A percentile compares a stretch with the other conserved stretches of the same genome.
Evolutionary conservation across 2,888 invertebrate species (phyloP).

Genomic region (Gymnoscelis rufifasciata): DNA sequence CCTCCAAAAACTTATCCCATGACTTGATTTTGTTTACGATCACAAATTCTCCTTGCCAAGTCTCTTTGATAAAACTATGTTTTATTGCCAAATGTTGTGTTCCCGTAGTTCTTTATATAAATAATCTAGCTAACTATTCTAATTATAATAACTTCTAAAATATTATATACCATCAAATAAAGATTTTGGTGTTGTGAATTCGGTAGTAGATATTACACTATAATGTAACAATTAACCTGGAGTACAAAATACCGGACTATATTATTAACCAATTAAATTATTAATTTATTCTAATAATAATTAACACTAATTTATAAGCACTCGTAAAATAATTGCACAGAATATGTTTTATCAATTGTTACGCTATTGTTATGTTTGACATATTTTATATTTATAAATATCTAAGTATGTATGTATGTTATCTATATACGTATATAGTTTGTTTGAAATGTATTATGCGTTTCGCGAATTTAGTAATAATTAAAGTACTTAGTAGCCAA

Average conservation of each 20-base stretch:
- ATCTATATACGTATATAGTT: background rate
- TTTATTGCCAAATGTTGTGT: slow-evolving; percentile 6
- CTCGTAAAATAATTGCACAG: slow-evolving; percentile 1
- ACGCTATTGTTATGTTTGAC: slow-evolving; percentile 12
- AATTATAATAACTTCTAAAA: background rate
- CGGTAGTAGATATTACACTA: background rate
- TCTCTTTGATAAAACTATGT: slow-evolving; percentile 11
- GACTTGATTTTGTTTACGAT: slow-evolving; percentile 5
- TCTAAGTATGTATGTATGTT: slow-evolving; percentile 2
- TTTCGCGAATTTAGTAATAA: too few relatives aligned
- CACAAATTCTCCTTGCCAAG: slow-evolving; percentile 11
- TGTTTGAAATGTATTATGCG: background rate
- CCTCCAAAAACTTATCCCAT: slow-evolving; percentile 3
- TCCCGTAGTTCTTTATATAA: background rate
- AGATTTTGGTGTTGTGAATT: background rate
- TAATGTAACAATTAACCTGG: background rate
- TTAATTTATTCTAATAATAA: background rate
- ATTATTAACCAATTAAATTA: background rate
- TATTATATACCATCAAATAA: background rate
- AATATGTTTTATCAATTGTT: slow-evolving; percentile 8
- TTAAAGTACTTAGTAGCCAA: too few relatives aligned
- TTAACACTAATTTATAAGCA: background rate
- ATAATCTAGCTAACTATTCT: background rate
- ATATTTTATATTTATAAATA: slow-evolving; percentile 5
- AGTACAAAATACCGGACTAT: slow-evolving; percentile 1